A percentile compares a stretch with the other conserved stretches of the same genome.
These are phyloP conservation scores for Prionailurus bengalensis DNA, from an alignment of 2,113 vertebrate genomes.

Conservation along the genomic window DNA sequence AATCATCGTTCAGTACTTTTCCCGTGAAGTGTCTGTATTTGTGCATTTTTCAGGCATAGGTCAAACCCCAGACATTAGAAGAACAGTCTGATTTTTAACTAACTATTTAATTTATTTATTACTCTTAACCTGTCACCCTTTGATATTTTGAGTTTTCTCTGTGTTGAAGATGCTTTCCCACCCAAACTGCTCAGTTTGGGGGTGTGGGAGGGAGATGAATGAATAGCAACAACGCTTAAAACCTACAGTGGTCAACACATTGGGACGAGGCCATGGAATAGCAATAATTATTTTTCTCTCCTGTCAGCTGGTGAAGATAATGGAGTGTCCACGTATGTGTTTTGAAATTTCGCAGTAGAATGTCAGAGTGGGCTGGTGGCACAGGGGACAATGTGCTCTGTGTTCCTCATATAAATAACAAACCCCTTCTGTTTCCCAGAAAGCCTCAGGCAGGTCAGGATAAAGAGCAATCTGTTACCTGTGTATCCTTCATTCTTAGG, in stretches of 20 bases:
- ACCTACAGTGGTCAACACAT: not conserved
- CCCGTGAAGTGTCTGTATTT: not conserved
- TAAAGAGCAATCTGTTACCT: not conserved
- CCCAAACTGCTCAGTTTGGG: not conserved
- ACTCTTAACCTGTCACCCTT: not conserved
- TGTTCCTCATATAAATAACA: not conserved
- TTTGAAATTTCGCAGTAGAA: slow-evolving; percentile 8
- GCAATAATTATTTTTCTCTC: not conserved
- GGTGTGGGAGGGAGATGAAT: not conserved
- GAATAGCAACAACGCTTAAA: not conserved
- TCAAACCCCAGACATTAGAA: not conserved
- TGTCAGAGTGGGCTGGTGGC: not conserved
- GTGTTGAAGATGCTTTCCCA: not conserved
- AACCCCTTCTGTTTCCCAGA: not conserved
- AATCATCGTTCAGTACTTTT: not conserved
- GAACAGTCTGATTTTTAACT: not conserved
- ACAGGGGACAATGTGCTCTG: not conserved
- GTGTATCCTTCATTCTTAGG: not conserved
- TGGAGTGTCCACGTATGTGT: not conserved
- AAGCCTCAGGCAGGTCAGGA: not conserved
- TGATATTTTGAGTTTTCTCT: slow-evolving; percentile 18
- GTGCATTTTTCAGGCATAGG: not conserved
- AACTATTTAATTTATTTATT: not conserved
- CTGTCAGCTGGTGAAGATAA: not conserved
- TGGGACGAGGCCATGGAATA: not conserved